These are phyloP conservation scores for Coenonympha arcania DNA, from an alignment of 2,888 invertebrate species.

Conservation along the genomic window DNA sequence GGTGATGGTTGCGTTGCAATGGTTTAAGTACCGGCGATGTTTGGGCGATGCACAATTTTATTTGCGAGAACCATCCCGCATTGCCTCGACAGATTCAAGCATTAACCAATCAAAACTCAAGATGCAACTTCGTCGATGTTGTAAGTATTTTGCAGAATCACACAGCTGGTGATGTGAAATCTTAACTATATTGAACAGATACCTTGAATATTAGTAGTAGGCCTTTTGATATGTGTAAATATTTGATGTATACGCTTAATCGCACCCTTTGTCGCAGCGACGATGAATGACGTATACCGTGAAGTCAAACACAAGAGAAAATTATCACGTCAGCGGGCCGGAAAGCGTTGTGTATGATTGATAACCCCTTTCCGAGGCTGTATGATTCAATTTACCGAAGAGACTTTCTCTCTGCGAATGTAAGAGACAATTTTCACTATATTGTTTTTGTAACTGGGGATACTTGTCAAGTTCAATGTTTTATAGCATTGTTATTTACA, in stretches of 20 bases:
- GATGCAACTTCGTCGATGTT: too few species aligned
- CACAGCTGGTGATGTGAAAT: not conserved
- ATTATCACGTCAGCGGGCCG: conserved; percentile 39
- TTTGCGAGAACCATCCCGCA: too few species aligned
- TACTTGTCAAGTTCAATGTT: too few species aligned
- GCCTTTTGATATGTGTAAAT: not conserved
- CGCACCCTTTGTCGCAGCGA: conserved; percentile 2
- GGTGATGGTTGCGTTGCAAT: too few species aligned
- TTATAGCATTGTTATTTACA: too few species aligned
- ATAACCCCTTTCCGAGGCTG: conserved; percentile 33
- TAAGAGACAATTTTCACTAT: not conserved
- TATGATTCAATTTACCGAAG: conserved; percentile 17
- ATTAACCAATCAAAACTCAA: too few species aligned
- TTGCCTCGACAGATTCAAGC: too few species aligned
- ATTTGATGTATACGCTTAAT: not conserved
- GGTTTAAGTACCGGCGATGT: too few species aligned
- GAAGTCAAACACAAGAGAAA: conserved; percentile 36
- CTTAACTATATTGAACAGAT: not conserved
- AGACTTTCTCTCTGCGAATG: not conserved
- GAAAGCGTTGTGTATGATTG: conserved; percentile 40
- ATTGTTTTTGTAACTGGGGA: not conserved
- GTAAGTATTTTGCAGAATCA: too few species aligned
- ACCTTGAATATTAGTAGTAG: not conserved
- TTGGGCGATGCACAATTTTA: too few species aligned
- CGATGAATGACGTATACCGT: conserved; percentile 18